These are phyloP conservation scores for Stenurella melanura DNA, from an alignment of 2,888 invertebrate genomes.

Conservation along the genomic window DNA sequence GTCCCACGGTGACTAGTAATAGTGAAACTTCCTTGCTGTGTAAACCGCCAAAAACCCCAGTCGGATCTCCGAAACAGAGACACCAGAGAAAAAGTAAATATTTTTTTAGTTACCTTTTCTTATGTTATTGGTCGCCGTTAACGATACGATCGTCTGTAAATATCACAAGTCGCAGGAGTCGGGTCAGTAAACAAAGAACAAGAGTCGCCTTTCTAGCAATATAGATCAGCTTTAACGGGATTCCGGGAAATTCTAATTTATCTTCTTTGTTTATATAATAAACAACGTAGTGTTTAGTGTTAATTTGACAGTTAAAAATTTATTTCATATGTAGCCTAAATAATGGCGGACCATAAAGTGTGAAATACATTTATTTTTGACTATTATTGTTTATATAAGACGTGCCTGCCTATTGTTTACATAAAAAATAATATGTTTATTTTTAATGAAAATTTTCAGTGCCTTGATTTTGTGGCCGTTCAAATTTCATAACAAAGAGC, in stretches of 20 bases:
- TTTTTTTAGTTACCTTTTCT: constrained; percentile 24
- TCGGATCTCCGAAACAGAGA: constrained; percentile 74
- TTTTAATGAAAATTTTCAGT: too few relatives aligned
- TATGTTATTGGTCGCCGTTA: constrained; percentile 11
- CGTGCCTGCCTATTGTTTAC: not conserved
- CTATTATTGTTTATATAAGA: not conserved
- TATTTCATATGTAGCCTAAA: not conserved
- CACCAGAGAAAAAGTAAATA: constrained; percentile 70
- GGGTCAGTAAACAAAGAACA: constrained; percentile 11
- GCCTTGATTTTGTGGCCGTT: too few relatives aligned
- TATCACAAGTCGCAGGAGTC: not conserved
- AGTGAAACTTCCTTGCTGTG: constrained; percentile 72
- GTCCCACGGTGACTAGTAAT: constrained; percentile 68
- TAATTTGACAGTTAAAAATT: constrained; percentile 8
- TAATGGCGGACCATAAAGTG: constrained; percentile 1
- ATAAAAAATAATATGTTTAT: too few relatives aligned
- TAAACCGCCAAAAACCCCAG: constrained; percentile 78
- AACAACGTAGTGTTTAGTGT: constrained; percentile 6
- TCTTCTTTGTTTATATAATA: constrained; percentile 11
- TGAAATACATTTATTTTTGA: not conserved
- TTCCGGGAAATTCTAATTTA: not conserved
- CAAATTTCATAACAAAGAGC: too few relatives aligned
- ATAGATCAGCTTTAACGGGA: not conserved
- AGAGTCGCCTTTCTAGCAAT: not conserved
- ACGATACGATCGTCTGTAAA: constrained; percentile 24